Conservation (phyloP, 2,797 vertebrate genomes). For the Neosilurus hyrtlii region DNA sequence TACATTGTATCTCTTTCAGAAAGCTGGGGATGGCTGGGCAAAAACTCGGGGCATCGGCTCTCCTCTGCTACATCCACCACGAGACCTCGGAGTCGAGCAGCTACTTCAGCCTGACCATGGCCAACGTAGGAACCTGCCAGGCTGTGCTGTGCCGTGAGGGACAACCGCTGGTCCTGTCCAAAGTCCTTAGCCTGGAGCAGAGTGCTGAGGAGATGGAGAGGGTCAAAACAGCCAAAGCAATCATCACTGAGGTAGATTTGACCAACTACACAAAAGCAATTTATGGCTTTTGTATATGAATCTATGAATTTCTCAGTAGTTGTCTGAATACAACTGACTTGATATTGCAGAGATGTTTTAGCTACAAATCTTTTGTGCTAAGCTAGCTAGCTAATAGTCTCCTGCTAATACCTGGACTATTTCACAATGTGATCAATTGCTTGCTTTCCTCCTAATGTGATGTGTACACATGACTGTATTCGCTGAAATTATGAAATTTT, state of each 20-base stretch:
- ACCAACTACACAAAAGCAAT: background rate
- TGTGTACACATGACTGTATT: background rate
- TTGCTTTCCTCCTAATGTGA: background rate
- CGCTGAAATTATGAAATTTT: background rate
- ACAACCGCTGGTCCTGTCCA: constrained; percentile 84
- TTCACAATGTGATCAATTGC: background rate
- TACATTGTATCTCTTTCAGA: constrained; percentile 64
- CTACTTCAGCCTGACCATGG: constrained; percentile 85
- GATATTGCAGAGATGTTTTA: background rate
- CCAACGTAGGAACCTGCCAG: constrained; percentile 93
- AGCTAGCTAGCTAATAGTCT: background rate
- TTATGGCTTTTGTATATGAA: background rate
- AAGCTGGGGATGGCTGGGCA: constrained; percentile 95
- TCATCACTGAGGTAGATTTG: constrained; percentile 89
- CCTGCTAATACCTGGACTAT: background rate
- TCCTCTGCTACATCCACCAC: constrained; percentile 89
- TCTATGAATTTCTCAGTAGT: background rate
- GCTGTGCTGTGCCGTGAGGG: constrained; percentile 87
- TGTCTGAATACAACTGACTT: background rate
- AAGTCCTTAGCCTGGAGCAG: constrained; percentile 88
- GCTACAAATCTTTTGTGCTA: background rate
- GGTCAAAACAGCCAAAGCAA: constrained; percentile 90
- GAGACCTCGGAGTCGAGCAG: constrained; percentile 78
- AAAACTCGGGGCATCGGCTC: constrained; percentile 92
- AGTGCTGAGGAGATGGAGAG: constrained; percentile 86